Base-by-base conservation (phyloP, 1,140 invertebrate genomes). In the Phthorimaea operculella region DNA sequence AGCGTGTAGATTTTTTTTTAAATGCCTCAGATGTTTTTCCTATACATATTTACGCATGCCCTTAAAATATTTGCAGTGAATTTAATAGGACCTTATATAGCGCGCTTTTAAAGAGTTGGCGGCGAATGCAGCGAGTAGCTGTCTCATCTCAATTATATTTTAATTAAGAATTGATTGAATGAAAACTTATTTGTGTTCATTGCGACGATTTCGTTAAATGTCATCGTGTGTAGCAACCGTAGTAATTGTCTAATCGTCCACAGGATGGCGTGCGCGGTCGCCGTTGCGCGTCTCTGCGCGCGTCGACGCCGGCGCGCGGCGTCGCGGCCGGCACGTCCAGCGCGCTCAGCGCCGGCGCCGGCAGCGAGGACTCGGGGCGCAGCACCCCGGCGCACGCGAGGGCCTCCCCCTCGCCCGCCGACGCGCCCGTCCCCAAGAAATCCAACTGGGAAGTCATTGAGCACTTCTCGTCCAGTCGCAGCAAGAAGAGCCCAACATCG, bases 401-500 rank as follows among this genome's bases (percentile, higher is more conserved):
- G 79, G 63, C 76, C n/a, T 75, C 76, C 0, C 70, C 86, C 10
- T 86, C 87, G n/a, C 87, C 88, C 17, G 87, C 85, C 1, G 87
- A 78, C 44, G 72, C 76, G 0, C 75, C 73, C 11, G 73, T 87
- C 39, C 85, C 89, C 21, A 89, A 90, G 77, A 94, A 94, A 75
- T 94, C 92, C 63, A 94, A 95, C 79, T 95, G 93, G 93, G 92
- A 95, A 77, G 93, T 95, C 55, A 95, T 95, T 67, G 93, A 95
- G 79, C 93, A 95, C 79, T 94, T 92, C 79, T 81, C 77, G 3
- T 73, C 77, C 0, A 84, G 57, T 63, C 68, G 71, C 42, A 69
- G 51, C 62, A 79, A 75, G 66, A 79, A 77, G 55, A 79, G 74
- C 50, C 77, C 79, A 15, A 74, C 79, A 36, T 59, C 74, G 14